Percentiles rank a stretch among this genome's conserved stretches.
Conservation (phyloP, 2,797 vertebrate species). For the Danio kyathit region DNA sequence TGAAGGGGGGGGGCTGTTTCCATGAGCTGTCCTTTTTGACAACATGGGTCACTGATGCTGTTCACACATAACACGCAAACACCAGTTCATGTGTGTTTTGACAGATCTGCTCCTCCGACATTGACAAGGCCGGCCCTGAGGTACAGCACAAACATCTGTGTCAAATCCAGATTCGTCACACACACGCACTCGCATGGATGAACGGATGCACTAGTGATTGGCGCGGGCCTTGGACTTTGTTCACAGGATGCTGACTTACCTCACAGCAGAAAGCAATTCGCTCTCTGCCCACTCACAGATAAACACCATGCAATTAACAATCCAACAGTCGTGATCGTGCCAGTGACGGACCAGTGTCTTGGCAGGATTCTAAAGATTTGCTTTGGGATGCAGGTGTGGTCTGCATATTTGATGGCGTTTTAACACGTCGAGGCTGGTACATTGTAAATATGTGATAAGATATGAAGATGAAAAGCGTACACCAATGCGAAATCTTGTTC, state of each 20-base stretch:
- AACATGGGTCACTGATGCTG: slow-evolving; percentile 40
- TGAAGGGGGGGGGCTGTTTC: slow-evolving; percentile 11
- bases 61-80: slow-evolving; percentile 28
- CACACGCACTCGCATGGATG: not conserved
- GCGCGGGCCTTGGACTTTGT: slow-evolving; percentile 4
- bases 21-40: slow-evolving; percentile 40
- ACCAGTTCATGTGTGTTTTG: slow-evolving; percentile 47
- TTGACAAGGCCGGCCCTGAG: slow-evolving; percentile 34
- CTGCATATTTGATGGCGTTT: slow-evolving; percentile 9
- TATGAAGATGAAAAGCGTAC: slow-evolving; percentile 41
- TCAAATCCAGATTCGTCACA: slow-evolving; percentile 37
- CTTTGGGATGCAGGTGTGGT: slow-evolving; percentile 28
- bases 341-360: slow-evolving; percentile 16
- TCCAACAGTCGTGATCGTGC: not conserved
- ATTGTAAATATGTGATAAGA: slow-evolving; percentile 27
- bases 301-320: slow-evolving; percentile 26
- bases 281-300: slow-evolving; percentile 43
- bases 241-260: slow-evolving; percentile 29
- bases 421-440: slow-evolving; percentile 28
- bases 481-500: slow-evolving; percentile 33
- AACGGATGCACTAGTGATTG: slow-evolving; percentile 14
- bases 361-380: slow-evolving; percentile 28
- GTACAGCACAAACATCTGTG: slow-evolving; percentile 36
- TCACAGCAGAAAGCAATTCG: slow-evolving; percentile 29
- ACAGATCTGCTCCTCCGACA: slow-evolving; percentile 50